Evolutionary conservation across 2,113 vertebrate genomes (phyloP), one percentile per base, ranked within the genome.

Genomic region (Periophthalmodon schlosseri): DNA sequence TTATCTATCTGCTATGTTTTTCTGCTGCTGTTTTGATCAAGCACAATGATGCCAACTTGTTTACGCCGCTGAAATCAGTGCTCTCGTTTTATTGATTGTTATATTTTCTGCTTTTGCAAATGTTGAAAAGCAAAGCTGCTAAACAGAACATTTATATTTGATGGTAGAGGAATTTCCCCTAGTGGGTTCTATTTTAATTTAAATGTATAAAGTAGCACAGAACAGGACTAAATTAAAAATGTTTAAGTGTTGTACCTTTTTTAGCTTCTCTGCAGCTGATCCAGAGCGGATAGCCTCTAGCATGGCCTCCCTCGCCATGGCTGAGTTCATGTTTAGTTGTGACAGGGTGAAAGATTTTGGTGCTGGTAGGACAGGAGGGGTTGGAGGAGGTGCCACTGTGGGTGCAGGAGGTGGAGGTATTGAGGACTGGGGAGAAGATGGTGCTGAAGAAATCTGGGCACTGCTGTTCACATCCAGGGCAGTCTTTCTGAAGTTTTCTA

Each of bases 231-330:
- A 23, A 24, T 3, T 2, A 13, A 16, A 28, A 61, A 4, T 23
- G 21, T 24, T 61, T 24, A 21, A 13, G n/a, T 7, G 14, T 16
- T 34, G 39, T 93, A 98, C 97, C 96, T 96, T 99, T 91, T 92
- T 95, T 57, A 99, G 86, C 44, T 91, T 93, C 8, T 95, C 94
- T 1, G 95, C 96, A n/a, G 95, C 97, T 2, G 94, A 88, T 71
- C 97, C 96, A 0, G 96, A 96, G 70, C 96, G 96, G 78, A 99
- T 99, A 28, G 96, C 96, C 18, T 98, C 96, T 94, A 99, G 64
- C 46, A 99, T 84, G 36, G 95, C 96, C 80, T 95, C 92, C 69
- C 96, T 93, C 66, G 94, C 89, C 3, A 92, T 81, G 50, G 24
- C 86, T 7, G 91, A 64, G 78, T 90, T 92, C 72, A 57, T 0